Percentiles rank a stretch among this genome's conserved stretches.
These are phyloP conservation scores for Phorcus lineatus DNA, from an alignment of 2,888 invertebrate species.

Conservation along the genomic window DNA sequence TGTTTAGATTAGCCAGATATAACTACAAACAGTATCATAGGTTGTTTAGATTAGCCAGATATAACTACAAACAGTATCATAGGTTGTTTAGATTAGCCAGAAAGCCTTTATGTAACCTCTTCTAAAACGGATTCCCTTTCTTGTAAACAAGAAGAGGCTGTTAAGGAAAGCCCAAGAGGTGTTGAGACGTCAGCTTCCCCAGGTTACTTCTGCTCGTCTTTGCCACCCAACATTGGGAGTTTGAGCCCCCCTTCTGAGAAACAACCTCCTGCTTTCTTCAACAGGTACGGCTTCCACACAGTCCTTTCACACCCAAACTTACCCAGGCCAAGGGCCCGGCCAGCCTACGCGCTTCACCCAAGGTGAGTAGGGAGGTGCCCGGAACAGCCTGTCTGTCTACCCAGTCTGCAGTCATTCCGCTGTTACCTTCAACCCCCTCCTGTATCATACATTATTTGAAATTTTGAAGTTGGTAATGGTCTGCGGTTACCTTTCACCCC, in stretches of 20 bases:
- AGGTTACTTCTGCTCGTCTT: not conserved
- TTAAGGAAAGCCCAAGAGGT: no score
- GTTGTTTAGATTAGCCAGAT: no score
- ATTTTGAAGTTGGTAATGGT: no score
- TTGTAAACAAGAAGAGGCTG: no score
- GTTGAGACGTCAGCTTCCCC: no score
- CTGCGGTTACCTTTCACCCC: no score
- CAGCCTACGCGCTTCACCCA: slow-evolving; percentile 11
- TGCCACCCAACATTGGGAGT: slow-evolving; percentile 2
- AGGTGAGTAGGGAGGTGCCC: slow-evolving; percentile 20
- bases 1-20: no score
- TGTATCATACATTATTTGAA: not conserved
- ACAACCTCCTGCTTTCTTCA: slow-evolving; percentile 8
- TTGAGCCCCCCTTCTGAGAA: not conserved
- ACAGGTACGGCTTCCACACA: slow-evolving; percentile 16
- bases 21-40: no score
- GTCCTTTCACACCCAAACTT: slow-evolving; percentile 14
- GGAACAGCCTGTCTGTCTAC: slow-evolving; percentile 6
- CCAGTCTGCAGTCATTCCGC: not conserved
- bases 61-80: no score
- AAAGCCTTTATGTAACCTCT: no score
- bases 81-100: no score
- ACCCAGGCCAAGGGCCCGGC: slow-evolving; percentile 11
- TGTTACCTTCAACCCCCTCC: slow-evolving; percentile 11
- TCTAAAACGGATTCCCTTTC: no score